These are phyloP conservation scores for Microctenopoma stevenorrisi DNA, from an alignment of 2,797 vertebrate species.

Conservation along the genomic window DNA sequence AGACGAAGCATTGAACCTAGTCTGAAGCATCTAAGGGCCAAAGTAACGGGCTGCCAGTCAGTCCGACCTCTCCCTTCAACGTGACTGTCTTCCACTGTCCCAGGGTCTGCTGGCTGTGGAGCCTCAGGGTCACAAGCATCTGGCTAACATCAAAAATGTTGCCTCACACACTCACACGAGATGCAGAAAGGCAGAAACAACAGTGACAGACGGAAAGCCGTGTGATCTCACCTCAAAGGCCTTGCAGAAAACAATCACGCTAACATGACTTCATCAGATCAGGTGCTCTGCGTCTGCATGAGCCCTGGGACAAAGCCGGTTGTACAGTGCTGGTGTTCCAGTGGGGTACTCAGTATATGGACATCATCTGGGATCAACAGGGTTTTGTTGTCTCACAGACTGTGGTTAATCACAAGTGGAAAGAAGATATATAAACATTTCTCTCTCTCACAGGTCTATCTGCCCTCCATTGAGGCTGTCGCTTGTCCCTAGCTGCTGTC, in stretches of 20 bases:
- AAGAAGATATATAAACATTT: slow-evolving; percentile 20
- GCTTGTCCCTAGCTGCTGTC: neutral
- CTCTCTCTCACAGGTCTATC: slow-evolving; percentile 6
- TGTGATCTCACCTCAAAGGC: slow-evolving; percentile 44
- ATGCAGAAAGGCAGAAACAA: slow-evolving; percentile 50
- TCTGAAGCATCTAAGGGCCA: slow-evolving; percentile 3
- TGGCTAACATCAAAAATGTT: slow-evolving; percentile 45
- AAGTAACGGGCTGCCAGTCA: slow-evolving; percentile 5
- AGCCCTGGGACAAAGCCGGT: neutral
- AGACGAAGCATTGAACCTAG: neutral
- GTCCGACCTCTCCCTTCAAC: neutral
- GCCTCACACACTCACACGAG: slow-evolving; percentile 12
- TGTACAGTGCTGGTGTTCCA: neutral
- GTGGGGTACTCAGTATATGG: neutral
- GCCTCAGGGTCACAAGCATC: slow-evolving; percentile 47
- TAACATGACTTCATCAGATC: slow-evolving; percentile 22
- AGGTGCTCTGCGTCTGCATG: neutral
- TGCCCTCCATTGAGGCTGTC: slow-evolving; percentile 6
- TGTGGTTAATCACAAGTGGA: slow-evolving; percentile 6
- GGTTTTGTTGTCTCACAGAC: neutral
- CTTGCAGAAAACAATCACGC: slow-evolving; percentile 16
- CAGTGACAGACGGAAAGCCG: slow-evolving; percentile 45
- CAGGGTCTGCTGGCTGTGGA: neutral
- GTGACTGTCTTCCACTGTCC: neutral
- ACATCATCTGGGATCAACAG: neutral